phyloP scores from a whole-genome alignment of 2,888 invertebrate genomes.

The Pachycephus smyrnensis region DNA sequence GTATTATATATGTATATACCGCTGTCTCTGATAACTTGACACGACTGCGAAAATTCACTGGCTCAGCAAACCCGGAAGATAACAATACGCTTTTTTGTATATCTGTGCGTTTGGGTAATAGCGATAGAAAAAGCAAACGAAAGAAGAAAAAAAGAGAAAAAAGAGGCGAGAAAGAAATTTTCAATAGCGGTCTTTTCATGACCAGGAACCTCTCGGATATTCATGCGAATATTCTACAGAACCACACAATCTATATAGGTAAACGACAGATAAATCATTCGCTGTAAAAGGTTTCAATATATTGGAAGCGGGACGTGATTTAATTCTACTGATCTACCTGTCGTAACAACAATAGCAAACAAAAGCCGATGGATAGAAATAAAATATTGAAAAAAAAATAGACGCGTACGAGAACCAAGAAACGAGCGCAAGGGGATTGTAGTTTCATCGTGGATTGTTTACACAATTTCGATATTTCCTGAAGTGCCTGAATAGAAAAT shows the following conservation, averaged over 20 bases:
- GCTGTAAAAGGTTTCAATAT: background rate
- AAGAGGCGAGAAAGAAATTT: background rate
- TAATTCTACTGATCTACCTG: background rate
- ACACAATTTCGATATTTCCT: background rate
- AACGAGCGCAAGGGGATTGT: background rate
- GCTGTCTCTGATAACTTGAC: background rate
- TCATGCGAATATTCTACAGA: background rate
- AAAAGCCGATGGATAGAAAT: background rate
- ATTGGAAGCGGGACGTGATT: background rate
- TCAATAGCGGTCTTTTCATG: background rate
- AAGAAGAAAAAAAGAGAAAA: background rate
- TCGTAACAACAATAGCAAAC: background rate
- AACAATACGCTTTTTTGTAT: background rate
- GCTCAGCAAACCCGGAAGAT: background rate
- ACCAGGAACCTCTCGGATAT: background rate
- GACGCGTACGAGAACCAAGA: background rate
- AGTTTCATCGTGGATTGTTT: background rate
- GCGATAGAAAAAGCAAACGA: background rate
- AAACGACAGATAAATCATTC: background rate
- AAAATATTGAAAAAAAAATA: background rate
- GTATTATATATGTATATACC: too few relatives aligned
- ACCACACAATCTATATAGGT: background rate
- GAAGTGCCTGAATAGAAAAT: constrained; percentile 9
- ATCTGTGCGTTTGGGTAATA: background rate
- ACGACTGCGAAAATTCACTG: background rate